A percentile compares a stretch with the other conserved stretches of the same genome.
Conservation (phyloP, 2,797 vertebrate genomes). For the Malacoraja senta region DNA sequence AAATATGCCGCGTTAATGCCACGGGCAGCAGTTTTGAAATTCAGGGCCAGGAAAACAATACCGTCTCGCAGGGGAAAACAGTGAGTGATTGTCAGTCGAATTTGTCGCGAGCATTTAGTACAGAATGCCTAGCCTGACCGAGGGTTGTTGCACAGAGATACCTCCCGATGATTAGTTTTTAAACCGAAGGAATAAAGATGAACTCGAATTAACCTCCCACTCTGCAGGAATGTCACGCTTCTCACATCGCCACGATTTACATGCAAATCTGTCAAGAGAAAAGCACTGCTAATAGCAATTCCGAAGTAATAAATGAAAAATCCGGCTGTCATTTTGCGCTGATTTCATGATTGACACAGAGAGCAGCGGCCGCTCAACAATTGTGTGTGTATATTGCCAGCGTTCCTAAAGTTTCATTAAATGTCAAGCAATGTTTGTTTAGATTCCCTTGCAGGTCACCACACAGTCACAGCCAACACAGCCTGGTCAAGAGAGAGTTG, state of each 20-base stretch:
- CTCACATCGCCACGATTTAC: not conserved
- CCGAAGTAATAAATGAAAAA: not conserved
- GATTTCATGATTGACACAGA: slow-evolving; percentile 5
- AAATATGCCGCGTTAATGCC: not conserved
- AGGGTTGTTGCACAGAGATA: not conserved
- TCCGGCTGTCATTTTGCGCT: not conserved
- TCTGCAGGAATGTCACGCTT: not conserved
- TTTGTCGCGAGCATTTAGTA: not conserved
- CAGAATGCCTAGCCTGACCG: not conserved
- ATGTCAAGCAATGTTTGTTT: not conserved
- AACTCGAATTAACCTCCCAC: slow-evolving; percentile 23
- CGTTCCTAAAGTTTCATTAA: not conserved
- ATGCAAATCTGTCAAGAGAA: not conserved
- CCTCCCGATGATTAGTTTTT: not conserved
- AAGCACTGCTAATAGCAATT: not conserved
- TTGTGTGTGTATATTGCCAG: not conserved
- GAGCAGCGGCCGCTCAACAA: not conserved
- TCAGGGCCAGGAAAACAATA: not conserved
- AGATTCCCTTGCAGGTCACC: not conserved
- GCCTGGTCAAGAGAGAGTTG: not conserved
- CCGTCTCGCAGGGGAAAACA: not conserved
- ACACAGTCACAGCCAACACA: not conserved
- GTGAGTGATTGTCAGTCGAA: not conserved
- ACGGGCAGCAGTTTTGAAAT: not conserved
- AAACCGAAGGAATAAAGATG: slow-evolving; percentile 4